Conservation (phyloP, 2,113 vertebrate genomes). For the Cryptotis parvus region DNA sequence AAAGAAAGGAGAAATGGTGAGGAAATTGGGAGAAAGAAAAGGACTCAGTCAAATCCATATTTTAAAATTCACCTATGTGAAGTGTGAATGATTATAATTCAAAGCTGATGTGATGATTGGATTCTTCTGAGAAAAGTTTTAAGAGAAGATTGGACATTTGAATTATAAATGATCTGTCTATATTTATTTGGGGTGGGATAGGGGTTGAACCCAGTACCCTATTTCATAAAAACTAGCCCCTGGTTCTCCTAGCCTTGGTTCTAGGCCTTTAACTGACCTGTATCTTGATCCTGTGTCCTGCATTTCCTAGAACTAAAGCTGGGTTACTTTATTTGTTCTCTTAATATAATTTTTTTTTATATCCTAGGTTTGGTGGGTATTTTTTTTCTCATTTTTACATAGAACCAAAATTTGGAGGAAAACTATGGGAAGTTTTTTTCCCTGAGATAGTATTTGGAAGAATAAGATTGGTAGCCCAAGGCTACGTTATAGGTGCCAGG, state of each 20-base stretch:
- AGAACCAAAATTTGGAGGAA: slow-evolving; percentile 12
- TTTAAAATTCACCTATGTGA: too few relatives aligned
- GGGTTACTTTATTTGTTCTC: not conserved
- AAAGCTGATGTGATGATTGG: not conserved
- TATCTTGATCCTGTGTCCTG: not conserved
- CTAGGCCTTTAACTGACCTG: too few relatives aligned
- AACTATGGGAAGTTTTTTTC: slow-evolving; percentile 11
- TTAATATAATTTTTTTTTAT: not conserved
- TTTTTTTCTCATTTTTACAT: slow-evolving; percentile 44
- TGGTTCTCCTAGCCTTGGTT: not conserved
- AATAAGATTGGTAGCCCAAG: not conserved
- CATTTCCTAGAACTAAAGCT: not conserved
- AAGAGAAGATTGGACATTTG: not conserved
- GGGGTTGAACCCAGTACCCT: not conserved
- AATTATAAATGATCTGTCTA: too few relatives aligned
- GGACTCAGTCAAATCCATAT: too few relatives aligned
- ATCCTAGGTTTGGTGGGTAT: not conserved
- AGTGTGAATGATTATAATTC: not conserved
- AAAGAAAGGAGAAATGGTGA: not conserved
- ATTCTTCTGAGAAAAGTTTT: not conserved
- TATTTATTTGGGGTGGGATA: too few relatives aligned
- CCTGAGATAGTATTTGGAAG: not conserved
- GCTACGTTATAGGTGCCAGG: not conserved
- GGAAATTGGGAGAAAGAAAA: too few relatives aligned
- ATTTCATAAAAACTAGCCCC: not conserved